Base-by-base conservation (phyloP, 2,888 invertebrate species). In the Salticus scenicus region DNA sequence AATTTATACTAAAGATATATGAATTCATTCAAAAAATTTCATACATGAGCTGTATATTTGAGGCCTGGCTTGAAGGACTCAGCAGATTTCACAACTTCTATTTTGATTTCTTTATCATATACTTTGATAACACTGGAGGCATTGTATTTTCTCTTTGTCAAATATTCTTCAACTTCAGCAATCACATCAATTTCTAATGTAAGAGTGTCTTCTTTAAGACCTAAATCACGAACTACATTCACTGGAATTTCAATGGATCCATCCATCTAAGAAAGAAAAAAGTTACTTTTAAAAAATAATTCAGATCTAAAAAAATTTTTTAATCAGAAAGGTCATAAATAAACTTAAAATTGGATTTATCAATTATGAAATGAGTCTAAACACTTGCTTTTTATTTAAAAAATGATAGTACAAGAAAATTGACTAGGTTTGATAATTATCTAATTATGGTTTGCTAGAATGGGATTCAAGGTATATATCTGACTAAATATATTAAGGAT, bases 191-290 rank as follows among this genome's bases (percentile, higher is more conserved):
- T 88, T 90, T 90, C 12, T 90, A 90, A 82, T 89, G 95, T 94
- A 89, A 94, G 95, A 73, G 97, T 96, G 89, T 95, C 95, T 74
- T 88, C 87, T 31, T 93, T 94, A 77, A 98, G 92, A 90, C 95
- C 95, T 5, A 95, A 92, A 79, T 96, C 94, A 88, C 94, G 94
- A 88, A 93, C 93, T 82, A 97, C 93, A 90, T 95, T 94, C 89
- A 97, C 95, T 76, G 95, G 94, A 0, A 96, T 94, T 64, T 94
- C 93, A 0, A 95, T 95, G 91, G 96, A 95, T 33, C 96, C 94
- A 84, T 94, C 93, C 73, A 87, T 87, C 87, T 87, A 37, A n/a
- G 69, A 78, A n/a, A n/a, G n/a, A n/a, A n/a, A n/a, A n/a, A 14
- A 33, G 31, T 24, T 63, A 63, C n/a, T n/a, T n/a, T n/a, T n/a